Evolutionary conservation across 2,797 vertebrate genomes (phyloP).

Genomic region (Phrynocephalus guinanensis): DNA sequence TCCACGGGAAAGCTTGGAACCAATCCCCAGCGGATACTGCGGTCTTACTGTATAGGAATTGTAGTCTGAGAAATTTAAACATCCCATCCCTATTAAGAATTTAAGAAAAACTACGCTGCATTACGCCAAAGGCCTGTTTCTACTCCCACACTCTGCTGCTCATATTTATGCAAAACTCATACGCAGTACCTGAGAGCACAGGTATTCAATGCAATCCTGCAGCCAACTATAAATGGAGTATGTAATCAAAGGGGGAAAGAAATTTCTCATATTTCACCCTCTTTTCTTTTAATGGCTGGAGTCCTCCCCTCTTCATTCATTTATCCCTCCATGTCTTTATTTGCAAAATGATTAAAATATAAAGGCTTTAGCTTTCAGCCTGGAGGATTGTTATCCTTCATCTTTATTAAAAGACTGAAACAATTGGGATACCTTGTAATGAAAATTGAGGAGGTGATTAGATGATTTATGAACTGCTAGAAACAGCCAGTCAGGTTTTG

Average conservation of each 20-base stretch:
- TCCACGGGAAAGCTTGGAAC: no score
- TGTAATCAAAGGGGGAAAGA: neutral
- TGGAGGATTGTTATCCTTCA: conserved; percentile 37
- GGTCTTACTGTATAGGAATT: no score
- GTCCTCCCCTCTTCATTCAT: neutral
- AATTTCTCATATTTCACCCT: neutral
- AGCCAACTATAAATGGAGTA: neutral
- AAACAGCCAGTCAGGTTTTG: conserved; percentile 44
- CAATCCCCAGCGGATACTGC: no score
- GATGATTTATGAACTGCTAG: conserved; percentile 63
- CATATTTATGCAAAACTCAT: neutral
- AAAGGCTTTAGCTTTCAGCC: conserved; percentile 16
- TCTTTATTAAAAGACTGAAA: conserved; percentile 58
- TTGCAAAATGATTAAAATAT: conserved; percentile 29
- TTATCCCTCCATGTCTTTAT: neutral
- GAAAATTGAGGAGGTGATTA: conserved; percentile 57
- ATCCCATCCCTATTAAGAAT: no score
- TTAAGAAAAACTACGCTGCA: neutral
- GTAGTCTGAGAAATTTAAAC: no score
- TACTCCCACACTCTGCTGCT: neutral
- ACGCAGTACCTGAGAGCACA: no score
- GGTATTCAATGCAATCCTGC: neutral
- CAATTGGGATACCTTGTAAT: conserved; percentile 51
- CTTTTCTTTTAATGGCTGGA: neutral
- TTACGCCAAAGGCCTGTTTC: neutral